Evolutionary conservation across 1,140 invertebrate species (phyloP), one percentile per base, ranked within the genome.

Genomic region (Matsumurasca onukii): DNA sequence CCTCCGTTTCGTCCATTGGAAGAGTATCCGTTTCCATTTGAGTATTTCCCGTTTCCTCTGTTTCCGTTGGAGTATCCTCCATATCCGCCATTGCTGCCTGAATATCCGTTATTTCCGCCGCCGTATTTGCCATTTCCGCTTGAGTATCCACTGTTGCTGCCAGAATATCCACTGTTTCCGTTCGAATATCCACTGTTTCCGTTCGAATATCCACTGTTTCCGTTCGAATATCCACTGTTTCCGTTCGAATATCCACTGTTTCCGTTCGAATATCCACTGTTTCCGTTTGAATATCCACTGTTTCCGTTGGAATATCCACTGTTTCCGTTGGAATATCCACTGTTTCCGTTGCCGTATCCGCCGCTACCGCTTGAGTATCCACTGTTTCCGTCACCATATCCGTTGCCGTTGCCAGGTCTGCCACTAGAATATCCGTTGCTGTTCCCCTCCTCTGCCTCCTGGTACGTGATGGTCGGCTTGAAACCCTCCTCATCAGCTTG

Each of bases 401-500:
- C 67, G n/a, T 63, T 63, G 5, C 70, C 67, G 45, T 27, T 29
- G 13, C 71, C 71, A 25, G 13, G 17, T 17, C 2, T 67, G 30
- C 61, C 66, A 25, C 62, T 49, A 20, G 24, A 20, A 29, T 62
- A 62, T 20, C 64, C 64, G 22, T 66, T 66, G 25, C 34, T 39
- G 48, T 45, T 48, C 1, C 51, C 51, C n/a, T n/a, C n/a, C n/a
- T n/a, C n/a, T n/a, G n/a, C n/a, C 9, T 66, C 59, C 0, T 30
- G 15, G 63, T 65, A 31, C 17, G 59, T 31, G 71, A 94, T 88
- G 76, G 87, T 86, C 67, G 92, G 91, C 78, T 90, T 89, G 79
- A 89, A 94, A 74, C 92, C 92, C 67, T 90, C 87, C 73, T 85
- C 83, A 77, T 91, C 91, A 1, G 90, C 91, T 78, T 90, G 86